Evolutionary conservation across 2,888 invertebrate species (phyloP).

Genomic region (Limenitis camilla): DNA sequence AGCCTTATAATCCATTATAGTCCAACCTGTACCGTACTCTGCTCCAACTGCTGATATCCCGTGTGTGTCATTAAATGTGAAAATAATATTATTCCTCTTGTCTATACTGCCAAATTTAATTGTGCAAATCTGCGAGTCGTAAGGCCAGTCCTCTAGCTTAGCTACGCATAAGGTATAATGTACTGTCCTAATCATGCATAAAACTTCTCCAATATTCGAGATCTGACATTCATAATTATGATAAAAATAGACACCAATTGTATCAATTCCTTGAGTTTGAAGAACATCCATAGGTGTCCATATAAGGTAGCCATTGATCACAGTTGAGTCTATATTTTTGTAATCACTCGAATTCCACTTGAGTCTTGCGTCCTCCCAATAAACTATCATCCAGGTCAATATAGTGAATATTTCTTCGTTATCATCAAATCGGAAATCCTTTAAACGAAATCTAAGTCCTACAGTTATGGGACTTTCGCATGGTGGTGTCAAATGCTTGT

Average conservation of each 20-base stretch:
- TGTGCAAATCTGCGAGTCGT: constrained; percentile 35
- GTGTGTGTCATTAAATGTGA: constrained; percentile 19
- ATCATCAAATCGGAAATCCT: constrained; percentile 32
- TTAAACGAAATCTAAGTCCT: constrained; percentile 28
- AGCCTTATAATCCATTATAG: constrained; percentile 34
- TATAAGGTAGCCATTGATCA: constrained; percentile 10
- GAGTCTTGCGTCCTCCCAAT: constrained; percentile 29
- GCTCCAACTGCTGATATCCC: constrained; percentile 27
- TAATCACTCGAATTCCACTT: constrained; percentile 30
- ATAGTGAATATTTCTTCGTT: constrained; percentile 29
- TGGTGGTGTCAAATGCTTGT: neutral
- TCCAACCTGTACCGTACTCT: constrained; percentile 39
- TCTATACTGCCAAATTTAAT: constrained; percentile 24
- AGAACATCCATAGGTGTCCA: constrained; percentile 29
- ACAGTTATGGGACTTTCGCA: constrained; percentile 2
- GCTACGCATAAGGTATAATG: constrained; percentile 26
- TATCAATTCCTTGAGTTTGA: constrained; percentile 24
- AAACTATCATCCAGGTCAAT: constrained; percentile 23
- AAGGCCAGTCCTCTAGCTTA: constrained; percentile 39
- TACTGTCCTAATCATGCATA: constrained; percentile 15
- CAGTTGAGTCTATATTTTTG: constrained; percentile 16
- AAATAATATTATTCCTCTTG: constrained; percentile 13
- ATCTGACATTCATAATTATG: constrained; percentile 24
- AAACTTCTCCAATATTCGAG: constrained; percentile 23
- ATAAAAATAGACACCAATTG: constrained; percentile 7